A percentile compares a stretch with the other conserved stretches of the same genome.
These are phyloP conservation scores for Parazoanthus swiftii DNA, from an alignment of 92 coral and sea anemone genomes.

Conservation along the genomic window DNA sequence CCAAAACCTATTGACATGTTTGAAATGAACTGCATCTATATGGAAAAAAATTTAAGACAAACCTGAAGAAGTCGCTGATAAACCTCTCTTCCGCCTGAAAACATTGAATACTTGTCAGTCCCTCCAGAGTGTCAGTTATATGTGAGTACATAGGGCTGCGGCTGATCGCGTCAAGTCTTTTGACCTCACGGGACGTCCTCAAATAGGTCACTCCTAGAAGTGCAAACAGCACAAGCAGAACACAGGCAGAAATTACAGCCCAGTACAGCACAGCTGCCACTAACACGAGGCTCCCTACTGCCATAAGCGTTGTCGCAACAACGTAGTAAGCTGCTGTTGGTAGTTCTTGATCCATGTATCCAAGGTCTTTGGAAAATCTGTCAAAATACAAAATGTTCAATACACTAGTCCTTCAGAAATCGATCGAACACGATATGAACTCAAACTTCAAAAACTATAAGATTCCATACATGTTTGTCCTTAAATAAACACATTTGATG, in stretches of 20 bases:
- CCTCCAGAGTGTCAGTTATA: slow-evolving; percentile 22
- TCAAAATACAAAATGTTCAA: neutral
- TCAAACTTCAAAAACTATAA: too few species aligned
- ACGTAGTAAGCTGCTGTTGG: neutral
- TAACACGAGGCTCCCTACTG: slow-evolving; percentile 10
- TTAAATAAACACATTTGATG: too few species aligned
- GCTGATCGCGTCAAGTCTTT: slow-evolving; percentile 29
- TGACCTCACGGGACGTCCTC: slow-evolving; percentile 27
- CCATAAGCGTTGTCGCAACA: neutral
- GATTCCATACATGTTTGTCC: neutral
- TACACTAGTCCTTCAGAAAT: too few species aligned
- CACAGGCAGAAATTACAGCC: slow-evolving; percentile 23
- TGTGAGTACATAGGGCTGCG: slow-evolving; percentile 36
- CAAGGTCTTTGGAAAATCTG: slow-evolving; percentile 26
- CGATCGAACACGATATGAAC: neutral
- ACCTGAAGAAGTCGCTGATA: slow-evolving; percentile 12
- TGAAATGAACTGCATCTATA: neutral
- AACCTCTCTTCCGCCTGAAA: slow-evolving; percentile 20
- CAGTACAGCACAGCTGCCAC: slow-evolving; percentile 29
- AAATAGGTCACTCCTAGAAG: slow-evolving; percentile 2
- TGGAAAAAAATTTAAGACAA: neutral
- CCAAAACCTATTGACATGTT: too few species aligned
- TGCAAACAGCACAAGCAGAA: neutral
- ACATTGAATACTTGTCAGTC: slow-evolving; percentile 31
- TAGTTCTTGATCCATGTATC: slow-evolving; percentile 33